A percentile compares a stretch with the other conserved stretches of the same genome.
phyloP scores from a whole-genome alignment of 2,113 vertebrate species.

The Trematocara zebra region DNA sequence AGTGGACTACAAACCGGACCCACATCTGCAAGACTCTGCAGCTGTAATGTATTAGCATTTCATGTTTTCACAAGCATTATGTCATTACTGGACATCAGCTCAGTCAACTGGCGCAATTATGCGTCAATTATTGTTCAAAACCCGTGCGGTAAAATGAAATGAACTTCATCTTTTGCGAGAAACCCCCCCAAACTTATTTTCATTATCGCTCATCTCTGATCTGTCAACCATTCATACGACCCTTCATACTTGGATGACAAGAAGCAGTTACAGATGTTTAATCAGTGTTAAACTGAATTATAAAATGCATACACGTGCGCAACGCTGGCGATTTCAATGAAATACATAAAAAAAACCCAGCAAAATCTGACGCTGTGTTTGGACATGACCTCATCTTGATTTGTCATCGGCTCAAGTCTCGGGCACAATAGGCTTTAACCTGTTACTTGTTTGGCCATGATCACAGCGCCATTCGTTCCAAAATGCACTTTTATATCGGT shows the following conservation, averaged over 20 bases:
- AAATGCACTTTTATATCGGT: not conserved
- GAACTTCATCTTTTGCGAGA: not conserved
- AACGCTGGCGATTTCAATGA: not conserved
- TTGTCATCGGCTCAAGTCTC: constrained; percentile 21
- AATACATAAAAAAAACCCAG: not conserved
- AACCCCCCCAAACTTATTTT: not conserved
- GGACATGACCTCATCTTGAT: constrained; percentile 44
- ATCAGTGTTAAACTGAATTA: not conserved
- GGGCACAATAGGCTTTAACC: constrained; percentile 2
- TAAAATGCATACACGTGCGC: not conserved
- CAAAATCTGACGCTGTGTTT: constrained; percentile 11
- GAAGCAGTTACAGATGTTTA: constrained; percentile 11
- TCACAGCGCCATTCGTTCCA: not conserved
- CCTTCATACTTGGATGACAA: not conserved
- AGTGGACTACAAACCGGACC: not conserved
- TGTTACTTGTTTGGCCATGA: not conserved
- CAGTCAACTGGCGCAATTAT: not conserved
- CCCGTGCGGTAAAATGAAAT: not conserved
- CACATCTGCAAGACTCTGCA: not conserved
- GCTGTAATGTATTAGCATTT: not conserved
- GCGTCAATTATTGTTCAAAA: not conserved
- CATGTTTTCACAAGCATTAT: not conserved
- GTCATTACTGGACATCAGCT: not conserved
- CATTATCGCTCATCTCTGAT: not conserved
- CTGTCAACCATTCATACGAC: not conserved